Conservation (phyloP, 2,888 invertebrate species). For the Teleogryllus oceanicus region DNA sequence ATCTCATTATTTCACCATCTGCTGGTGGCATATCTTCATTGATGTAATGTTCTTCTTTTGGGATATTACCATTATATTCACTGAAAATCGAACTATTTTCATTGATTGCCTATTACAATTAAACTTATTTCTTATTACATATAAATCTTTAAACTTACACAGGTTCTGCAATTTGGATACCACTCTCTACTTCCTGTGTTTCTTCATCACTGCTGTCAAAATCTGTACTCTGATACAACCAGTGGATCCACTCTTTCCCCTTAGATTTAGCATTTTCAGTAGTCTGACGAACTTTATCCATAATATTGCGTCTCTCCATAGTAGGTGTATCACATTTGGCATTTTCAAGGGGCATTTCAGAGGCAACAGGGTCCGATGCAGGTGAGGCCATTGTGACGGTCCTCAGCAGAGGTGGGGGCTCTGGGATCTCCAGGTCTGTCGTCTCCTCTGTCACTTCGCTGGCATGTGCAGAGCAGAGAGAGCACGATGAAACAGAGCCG, state of each 20-base stretch:
- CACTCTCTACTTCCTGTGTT: background rate
- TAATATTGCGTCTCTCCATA: conserved; percentile 57
- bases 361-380: conserved; percentile 34
- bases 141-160: background rate
- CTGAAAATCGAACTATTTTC: background rate
- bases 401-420: conserved; percentile 11
- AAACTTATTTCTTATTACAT: too few species aligned
- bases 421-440: background rate
- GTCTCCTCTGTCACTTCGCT: background rate
- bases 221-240: conserved; percentile 40
- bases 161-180: background rate
- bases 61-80: background rate
- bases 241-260: conserved; percentile 33
- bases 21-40: background rate
- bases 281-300: conserved; percentile 48
- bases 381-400: conserved; percentile 26
- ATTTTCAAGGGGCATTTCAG: conserved; percentile 46
- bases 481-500: background rate
- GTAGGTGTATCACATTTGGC: conserved; percentile 62
- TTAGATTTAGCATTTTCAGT: conserved; percentile 40
- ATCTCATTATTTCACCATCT: conserved; percentile 29
- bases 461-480: conserved; percentile 21
- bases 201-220: conserved; percentile 41
- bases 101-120: too few species aligned
- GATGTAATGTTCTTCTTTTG: background rate